phyloP scores from a whole-genome alignment of 2,888 invertebrate genomes.

The Leptarthrus brevirostris region DNA sequence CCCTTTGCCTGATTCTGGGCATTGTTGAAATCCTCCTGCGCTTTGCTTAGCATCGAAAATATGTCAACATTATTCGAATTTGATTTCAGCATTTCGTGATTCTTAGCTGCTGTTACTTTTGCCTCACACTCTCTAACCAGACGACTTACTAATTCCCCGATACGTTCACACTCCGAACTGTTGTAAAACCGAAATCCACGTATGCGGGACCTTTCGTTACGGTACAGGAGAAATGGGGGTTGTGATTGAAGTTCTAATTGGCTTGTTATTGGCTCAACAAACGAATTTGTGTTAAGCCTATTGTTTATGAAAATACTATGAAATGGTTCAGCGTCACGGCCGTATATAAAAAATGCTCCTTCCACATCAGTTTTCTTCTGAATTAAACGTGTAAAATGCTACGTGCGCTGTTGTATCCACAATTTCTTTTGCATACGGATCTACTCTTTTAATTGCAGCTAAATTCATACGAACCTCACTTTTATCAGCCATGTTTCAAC shows the following conservation, averaged over 20 bases:
- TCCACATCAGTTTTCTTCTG: slow-evolving; percentile 88
- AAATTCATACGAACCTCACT: slow-evolving; percentile 88
- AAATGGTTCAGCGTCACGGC: slow-evolving; percentile 88
- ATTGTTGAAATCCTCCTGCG: slow-evolving; percentile 86
- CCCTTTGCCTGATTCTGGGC: slow-evolving; percentile 53
- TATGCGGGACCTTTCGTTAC: slow-evolving; percentile 85
- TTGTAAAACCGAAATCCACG: slow-evolving; percentile 97
- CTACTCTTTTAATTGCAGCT: slow-evolving; percentile 87
- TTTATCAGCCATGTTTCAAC: slow-evolving; percentile 70
- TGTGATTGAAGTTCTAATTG: slow-evolving; percentile 92
- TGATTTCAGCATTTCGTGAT: slow-evolving; percentile 47
- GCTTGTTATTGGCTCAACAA: slow-evolving; percentile 91
- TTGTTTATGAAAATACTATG: slow-evolving; percentile 96
- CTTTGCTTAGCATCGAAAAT: slow-evolving; percentile 88
- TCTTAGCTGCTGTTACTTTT: slow-evolving; percentile 55
- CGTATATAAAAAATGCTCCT: slow-evolving; percentile 93
- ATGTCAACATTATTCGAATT: slow-evolving; percentile 72
- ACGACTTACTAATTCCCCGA: slow-evolving; percentile 79
- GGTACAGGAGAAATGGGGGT: slow-evolving; percentile 91
- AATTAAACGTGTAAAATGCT: slow-evolving; percentile 86
- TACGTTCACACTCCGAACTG: slow-evolving; percentile 86
- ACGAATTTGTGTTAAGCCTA: slow-evolving; percentile 89
- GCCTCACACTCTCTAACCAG: slow-evolving; percentile 73
- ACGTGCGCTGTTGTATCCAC: slow-evolving; percentile 94
- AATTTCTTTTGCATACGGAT: slow-evolving; percentile 93